phyloP scores from a whole-genome alignment of 2,113 vertebrate genomes.

The Suricata suricatta region DNA sequence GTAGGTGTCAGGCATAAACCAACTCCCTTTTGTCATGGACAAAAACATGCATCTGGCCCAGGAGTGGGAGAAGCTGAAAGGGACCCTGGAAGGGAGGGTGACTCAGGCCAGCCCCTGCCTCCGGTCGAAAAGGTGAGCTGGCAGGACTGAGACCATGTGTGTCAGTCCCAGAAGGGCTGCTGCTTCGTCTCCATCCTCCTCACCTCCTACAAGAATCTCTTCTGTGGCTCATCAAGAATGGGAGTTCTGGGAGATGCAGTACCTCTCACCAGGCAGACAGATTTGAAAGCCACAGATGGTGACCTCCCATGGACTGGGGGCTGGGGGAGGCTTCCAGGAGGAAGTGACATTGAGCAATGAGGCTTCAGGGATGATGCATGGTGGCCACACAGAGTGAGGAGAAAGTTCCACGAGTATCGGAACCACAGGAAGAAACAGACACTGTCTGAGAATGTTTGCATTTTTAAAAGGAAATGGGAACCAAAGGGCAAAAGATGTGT shows the following conservation, averaged over 20 bases:
- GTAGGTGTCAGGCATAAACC: not conserved
- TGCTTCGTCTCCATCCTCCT: too few relatives aligned
- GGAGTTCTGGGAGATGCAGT: not conserved
- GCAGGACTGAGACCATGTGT: rapidly evolving
- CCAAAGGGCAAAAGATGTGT: not conserved
- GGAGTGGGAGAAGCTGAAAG: not conserved
- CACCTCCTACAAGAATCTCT: not conserved
- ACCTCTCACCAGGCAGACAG: not conserved
- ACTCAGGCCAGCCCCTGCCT: not conserved
- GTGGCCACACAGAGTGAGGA: not conserved
- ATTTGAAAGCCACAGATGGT: not conserved
- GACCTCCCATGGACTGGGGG: not conserved
- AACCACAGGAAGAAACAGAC: not conserved
- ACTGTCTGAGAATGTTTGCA: not conserved
- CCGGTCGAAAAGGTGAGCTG: not conserved
- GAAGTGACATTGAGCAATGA: not conserved
- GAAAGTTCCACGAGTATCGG: not conserved
- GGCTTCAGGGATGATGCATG: not conserved
- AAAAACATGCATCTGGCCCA: not conserved
- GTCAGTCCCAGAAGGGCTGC: not conserved
- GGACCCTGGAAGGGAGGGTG: rapidly evolving
- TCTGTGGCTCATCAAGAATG: not conserved
- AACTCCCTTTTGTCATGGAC: not conserved
- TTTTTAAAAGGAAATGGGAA: slow-evolving; percentile 20
- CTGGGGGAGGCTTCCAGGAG: not conserved